phyloP scores from a whole-genome alignment of 1,140 invertebrate species.

The Plectrocnemia conspersa region DNA sequence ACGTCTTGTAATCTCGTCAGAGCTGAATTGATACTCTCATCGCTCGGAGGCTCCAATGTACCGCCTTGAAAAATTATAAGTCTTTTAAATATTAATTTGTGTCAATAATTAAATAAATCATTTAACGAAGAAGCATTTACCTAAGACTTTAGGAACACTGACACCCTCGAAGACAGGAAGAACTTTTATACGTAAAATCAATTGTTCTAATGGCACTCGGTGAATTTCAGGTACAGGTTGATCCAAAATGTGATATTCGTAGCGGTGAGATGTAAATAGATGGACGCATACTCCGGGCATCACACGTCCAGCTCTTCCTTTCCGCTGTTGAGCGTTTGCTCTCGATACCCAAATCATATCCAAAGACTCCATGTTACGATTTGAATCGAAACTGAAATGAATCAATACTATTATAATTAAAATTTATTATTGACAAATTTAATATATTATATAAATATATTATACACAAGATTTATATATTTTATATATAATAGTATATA shows the following conservation, averaged over 20 bases:
- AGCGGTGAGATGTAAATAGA: conserved; percentile 71
- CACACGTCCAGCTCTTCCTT: conserved; percentile 82
- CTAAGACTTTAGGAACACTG: conserved; percentile 63
- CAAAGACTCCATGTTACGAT: conserved; percentile 79
- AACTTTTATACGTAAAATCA: conserved; percentile 85
- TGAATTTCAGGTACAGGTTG: conserved; percentile 82
- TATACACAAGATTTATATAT: too few species aligned
- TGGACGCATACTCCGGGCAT: conserved; percentile 80
- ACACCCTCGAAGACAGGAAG: conserved; percentile 63
- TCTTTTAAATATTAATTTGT: neutral
- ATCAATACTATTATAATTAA: conserved; percentile 2
- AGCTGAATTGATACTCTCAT: conserved; percentile 72
- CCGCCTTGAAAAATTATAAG: conserved; percentile 43
- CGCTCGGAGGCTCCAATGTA: conserved; percentile 76
- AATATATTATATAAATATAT: conserved; percentile 3
- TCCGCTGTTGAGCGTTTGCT: conserved; percentile 76
- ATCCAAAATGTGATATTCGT: conserved; percentile 49
- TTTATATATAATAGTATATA: too few species aligned
- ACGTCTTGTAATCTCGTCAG: conserved; percentile 74
- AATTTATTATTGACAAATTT: conserved; percentile 3
- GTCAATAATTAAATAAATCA: neutral
- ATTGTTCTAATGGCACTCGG: conserved; percentile 76
- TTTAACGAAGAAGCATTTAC: conserved; percentile 47
- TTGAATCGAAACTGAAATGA: conserved; percentile 62
- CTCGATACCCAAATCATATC: conserved; percentile 75